Evolutionary conservation across 2,888 invertebrate genomes (phyloP).

Genomic region (Plebejus argus): DNA sequence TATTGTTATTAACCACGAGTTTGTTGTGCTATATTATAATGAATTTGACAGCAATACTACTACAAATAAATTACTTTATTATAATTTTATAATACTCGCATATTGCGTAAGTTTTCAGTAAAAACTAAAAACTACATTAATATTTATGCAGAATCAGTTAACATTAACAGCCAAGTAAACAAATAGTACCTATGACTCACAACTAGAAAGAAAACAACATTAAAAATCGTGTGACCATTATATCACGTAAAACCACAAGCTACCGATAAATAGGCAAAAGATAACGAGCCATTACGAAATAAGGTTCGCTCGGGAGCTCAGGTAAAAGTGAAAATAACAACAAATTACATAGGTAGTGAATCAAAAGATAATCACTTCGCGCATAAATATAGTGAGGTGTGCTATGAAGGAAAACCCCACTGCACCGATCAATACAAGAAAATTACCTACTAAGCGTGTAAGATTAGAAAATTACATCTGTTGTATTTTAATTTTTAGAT

Average conservation of each 20-base stretch:
- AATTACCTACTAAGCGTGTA: neutral
- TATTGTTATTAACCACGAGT: neutral
- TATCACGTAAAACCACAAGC: neutral
- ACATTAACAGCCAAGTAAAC: neutral
- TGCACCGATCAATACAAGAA: neutral
- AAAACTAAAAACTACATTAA: neutral
- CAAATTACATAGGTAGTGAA: neutral
- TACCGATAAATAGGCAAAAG: too few relatives aligned
- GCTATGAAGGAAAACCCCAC: constrained; percentile 11
- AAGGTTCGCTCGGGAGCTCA: neutral
- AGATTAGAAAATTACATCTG: neutral
- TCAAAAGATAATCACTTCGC: neutral
- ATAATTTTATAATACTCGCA: neutral
- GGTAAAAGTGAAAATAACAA: constrained; percentile 6
- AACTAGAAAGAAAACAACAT: constrained; percentile 5
- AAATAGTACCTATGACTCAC: constrained; percentile 10
- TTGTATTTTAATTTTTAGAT: neutral
- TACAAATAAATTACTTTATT: neutral
- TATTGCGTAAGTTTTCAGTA: neutral
- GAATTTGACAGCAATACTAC: neutral
- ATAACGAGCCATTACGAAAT: neutral
- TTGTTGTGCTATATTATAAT: neutral
- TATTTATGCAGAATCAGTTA: neutral
- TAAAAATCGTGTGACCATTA: neutral
- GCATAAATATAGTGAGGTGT: neutral